Evolutionary conservation across 2,888 invertebrate genomes (phyloP), one percentile per base, ranked within the genome.

Genomic region (Bellardia bayeri): DNA sequence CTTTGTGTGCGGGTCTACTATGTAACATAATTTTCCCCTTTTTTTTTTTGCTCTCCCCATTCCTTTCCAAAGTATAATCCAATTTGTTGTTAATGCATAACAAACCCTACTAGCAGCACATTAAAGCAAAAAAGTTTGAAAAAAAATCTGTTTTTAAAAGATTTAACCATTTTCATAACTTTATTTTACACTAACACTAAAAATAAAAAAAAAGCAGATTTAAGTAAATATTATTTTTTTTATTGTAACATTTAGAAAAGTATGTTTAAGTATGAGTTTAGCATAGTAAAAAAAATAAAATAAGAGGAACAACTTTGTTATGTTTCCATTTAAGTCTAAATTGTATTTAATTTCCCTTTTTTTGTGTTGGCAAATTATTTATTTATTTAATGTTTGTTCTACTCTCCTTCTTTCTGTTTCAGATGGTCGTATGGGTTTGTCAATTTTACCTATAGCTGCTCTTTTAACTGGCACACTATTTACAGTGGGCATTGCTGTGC

Each of bases 371-470:
- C 9, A 68, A 58, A 33, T 49, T 54, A 69, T 72, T 45, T 49
- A 45, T 80, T 54, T 81, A n/a, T 68, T 63, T 49, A 13, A 23
- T 71, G 16, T 83, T 51, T 64, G 16, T 49, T 37, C n/a, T 42
- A 37, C n/a, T 37, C 51, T 63, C 61, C 2, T 23, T 37, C 69
- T 68, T 45, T 13, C 16, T 56, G 56, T 92, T 93, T 30, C 93
- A 96, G 96, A 96, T 94, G 96, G 96, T 89, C 96, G 96, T 90
- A 95, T 95, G 82, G 95, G 95, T 30, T 95, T 97, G 87, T 96
- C 95, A 74, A 95, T 97, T 87, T 94, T 97, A 51, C 97, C 97
- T 2, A 92, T 97, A 56, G 96, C 97, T 1, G 95, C 97, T 4
- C 93, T 96, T 71, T 92, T 96, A 63, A 95, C 95, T 91, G 95